Evolutionary conservation across 2,113 vertebrate genomes (phyloP).

Genomic region (Melanocharis versteri): DNA sequence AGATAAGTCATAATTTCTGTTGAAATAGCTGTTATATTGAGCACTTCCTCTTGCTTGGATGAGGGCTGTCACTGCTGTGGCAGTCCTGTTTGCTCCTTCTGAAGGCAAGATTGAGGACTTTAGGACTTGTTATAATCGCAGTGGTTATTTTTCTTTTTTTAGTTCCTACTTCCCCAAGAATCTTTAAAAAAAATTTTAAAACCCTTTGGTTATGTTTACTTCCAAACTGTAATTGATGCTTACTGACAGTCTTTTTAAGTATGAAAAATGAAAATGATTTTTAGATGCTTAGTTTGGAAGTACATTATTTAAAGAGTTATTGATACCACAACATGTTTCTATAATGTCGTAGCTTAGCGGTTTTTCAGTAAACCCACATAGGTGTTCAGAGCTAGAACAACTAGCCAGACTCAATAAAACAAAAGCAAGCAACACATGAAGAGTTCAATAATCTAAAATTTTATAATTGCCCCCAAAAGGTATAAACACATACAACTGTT

Average conservation of each 20-base stretch:
- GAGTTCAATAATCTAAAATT: slow-evolving; percentile 28
- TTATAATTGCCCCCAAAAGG: slow-evolving; percentile 10
- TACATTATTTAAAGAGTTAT: neutral
- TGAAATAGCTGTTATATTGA: neutral
- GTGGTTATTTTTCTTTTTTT: neutral
- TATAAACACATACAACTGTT: slow-evolving; percentile 41
- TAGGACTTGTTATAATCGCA: neutral
- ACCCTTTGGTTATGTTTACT: neutral
- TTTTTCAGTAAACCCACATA: neutral
- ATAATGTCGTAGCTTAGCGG: neutral
- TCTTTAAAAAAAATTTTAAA: neutral
- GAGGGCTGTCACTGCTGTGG: neutral
- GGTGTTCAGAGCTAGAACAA: neutral
- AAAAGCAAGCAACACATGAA: slow-evolving; percentile 18
- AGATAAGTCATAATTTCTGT: neutral
- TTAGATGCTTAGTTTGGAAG: neutral
- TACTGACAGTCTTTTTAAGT: neutral
- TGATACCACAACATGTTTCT: neutral
- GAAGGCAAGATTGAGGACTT: neutral
- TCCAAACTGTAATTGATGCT: neutral
- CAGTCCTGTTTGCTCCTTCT: neutral
- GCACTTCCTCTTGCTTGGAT: neutral
- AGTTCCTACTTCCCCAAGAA: neutral
- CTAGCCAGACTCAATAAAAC: slow-evolving; percentile 9
- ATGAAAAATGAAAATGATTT: neutral